phyloP scores from a whole-genome alignment of 2,797 vertebrate species.

The Oryzias dopingdopingensis region DNA sequence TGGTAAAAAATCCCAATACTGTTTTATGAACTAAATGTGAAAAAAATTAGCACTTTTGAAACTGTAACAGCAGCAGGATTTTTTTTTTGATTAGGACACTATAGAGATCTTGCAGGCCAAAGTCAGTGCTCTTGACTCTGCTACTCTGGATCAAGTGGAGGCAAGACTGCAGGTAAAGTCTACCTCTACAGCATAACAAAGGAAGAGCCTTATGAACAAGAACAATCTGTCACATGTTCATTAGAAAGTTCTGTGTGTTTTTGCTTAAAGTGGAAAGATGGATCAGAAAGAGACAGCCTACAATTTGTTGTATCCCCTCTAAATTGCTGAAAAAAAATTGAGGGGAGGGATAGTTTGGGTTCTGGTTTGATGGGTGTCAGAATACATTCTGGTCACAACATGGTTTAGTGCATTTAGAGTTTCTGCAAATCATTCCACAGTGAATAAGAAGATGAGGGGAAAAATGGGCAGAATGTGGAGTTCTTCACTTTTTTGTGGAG shows the following conservation, averaged over 20 bases:
- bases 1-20: conserved; percentile 75
- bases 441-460: no score
- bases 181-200: neutral
- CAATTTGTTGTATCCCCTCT: neutral
- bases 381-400: no score
- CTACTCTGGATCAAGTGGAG: conserved; percentile 92
- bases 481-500: no score
- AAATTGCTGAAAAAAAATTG: neutral
- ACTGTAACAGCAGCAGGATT: neutral
- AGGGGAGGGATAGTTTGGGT: no score
- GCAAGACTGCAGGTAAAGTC: conserved; percentile 88
- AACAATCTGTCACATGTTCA: neutral
- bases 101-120: conserved; percentile 91
- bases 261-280: neutral
- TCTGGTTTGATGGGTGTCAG: no score
- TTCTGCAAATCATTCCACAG: no score
- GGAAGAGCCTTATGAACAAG: neutral
- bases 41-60: neutral
- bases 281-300: neutral
- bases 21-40: conserved; percentile 2
- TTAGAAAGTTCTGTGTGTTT: neutral
- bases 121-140: conserved; percentile 86
- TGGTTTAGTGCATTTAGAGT: no score
- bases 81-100: conserved; percentile 77
- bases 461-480: no score